Evolutionary conservation across 1,140 invertebrate species (phyloP).

Genomic region (Melanaphis sacchari): DNA sequence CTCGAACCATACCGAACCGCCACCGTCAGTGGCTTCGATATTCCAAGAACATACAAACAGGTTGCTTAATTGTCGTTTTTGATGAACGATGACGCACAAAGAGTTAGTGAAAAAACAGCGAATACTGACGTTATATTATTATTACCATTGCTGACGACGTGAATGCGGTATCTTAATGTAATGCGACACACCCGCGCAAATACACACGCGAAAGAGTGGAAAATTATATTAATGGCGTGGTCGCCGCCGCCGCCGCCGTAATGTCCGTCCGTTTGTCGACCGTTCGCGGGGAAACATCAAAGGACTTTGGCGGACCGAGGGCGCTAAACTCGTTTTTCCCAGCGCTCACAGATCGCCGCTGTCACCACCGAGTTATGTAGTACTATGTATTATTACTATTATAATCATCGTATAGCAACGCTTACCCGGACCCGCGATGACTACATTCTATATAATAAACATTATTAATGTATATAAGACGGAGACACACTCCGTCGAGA

Average conservation of each 20-base stretch:
- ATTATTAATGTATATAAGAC: not conserved
- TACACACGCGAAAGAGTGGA: not conserved
- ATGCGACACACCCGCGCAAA: not conserved
- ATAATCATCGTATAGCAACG: not conserved
- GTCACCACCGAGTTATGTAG: not conserved
- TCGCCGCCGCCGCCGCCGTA: not conserved
- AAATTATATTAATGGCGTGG: not conserved
- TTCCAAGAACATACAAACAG: too few species aligned
- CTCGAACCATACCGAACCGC: not conserved
- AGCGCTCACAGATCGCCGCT: not conserved
- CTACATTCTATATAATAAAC: not conserved
- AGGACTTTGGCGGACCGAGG: not conserved
- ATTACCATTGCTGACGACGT: not conserved
- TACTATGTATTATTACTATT: not conserved
- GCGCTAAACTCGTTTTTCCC: conserved; percentile 34
- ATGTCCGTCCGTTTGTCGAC: conserved; percentile 16
- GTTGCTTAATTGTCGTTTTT: too few species aligned
- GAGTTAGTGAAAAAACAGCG: not conserved
- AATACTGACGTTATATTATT: not conserved
- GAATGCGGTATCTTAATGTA: not conserved
- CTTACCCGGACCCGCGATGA: not conserved
- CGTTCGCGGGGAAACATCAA: conserved; percentile 28
- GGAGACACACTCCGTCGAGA: not conserved
- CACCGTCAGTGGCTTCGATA: too few species aligned
- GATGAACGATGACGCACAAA: not conserved